Evolutionary conservation across 1,140 invertebrate genomes (phyloP), one percentile per base, ranked within the genome.

Genomic region (Scaptomyza hsui): DNA sequence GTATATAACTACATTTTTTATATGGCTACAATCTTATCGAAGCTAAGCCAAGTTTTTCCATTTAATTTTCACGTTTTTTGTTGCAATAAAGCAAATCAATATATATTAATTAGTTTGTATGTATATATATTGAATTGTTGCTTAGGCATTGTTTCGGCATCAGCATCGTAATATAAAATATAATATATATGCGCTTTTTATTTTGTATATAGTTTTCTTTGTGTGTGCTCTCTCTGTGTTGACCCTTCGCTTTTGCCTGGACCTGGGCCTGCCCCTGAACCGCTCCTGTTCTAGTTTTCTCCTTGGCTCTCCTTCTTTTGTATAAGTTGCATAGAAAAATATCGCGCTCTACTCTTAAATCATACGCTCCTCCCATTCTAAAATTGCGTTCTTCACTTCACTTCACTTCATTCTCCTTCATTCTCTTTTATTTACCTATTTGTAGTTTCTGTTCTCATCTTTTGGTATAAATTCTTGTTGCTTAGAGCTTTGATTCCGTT

Each of bases 401-500:
- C 26, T 32, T 62, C 1, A 18, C 26, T 15, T 15, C 52, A 19
- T 60, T 21, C 24, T 21, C 41, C 15, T 13, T 5, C 26, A 9
- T 29, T 41, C 24, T 44, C 47, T 35, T 72, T 37, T 69, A 72
- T 65, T 71, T 55, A 48, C n/a, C 10, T 59, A 60, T 61, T 77
- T 71, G 64, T 67, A 57, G 39, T 69, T 71, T 37, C 47, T 75
- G 32, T 51, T 63, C 42, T 41, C 52, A 16, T 61, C 41, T 59
- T n/a, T 53, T 41, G 2, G 47, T 56, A 55, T 65, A 77, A 86
- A 77, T 86, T 86, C 78, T 48, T 74, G 45, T 37, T 57, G 48
- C 37, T 90, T 90, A 91, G 79, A 91, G 85, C 71, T 90, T 91
- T 49, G 89, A 89, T 75, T 91, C 90, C 45, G 85, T 68, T 52